phyloP scores from a whole-genome alignment of 2,888 invertebrate genomes.

The Trachelus stipa region DNA sequence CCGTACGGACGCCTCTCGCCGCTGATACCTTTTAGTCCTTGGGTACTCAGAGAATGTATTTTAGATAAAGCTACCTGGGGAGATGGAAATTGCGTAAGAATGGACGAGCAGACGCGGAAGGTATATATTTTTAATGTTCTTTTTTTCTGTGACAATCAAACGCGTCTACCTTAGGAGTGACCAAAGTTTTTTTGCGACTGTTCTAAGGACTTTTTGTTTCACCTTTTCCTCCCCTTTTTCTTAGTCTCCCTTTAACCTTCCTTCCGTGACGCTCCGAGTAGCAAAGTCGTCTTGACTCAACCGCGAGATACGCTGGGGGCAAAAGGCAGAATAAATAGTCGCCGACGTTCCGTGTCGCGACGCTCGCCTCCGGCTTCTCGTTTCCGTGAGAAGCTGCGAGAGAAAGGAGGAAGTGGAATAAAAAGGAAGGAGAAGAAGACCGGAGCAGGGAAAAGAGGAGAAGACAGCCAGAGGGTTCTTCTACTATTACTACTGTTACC shows the following conservation, averaged over 20 bases:
- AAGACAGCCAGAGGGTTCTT: constrained; percentile 4
- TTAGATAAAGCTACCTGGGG: not conserved
- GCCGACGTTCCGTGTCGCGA: constrained; percentile 10
- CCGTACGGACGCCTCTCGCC: constrained; percentile 13
- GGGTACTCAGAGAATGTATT: not conserved
- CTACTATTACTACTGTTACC: no score
- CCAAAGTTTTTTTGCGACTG: no score
- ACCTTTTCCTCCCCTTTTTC: not conserved
- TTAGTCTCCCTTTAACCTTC: not conserved
- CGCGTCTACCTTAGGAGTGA: no score
- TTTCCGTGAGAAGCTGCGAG: constrained; percentile 2
- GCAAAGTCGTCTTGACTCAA: not conserved
- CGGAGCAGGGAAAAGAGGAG: not conserved
- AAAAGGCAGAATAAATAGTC: constrained; percentile 24
- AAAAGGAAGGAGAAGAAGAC: not conserved
- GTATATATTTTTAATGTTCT: not conserved
- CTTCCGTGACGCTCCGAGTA: not conserved
- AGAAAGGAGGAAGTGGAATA: not conserved
- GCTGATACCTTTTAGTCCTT: not conserved
- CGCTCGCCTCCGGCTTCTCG: constrained; percentile 9
- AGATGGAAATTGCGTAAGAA: not conserved
- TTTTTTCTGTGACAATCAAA: not conserved
- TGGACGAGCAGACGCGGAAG: not conserved
- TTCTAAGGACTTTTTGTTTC: not conserved
- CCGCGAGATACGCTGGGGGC: constrained; percentile 13